Evolutionary conservation across 2,888 invertebrate genomes (phyloP).

Genomic region (Papilio elwesi): DNA sequence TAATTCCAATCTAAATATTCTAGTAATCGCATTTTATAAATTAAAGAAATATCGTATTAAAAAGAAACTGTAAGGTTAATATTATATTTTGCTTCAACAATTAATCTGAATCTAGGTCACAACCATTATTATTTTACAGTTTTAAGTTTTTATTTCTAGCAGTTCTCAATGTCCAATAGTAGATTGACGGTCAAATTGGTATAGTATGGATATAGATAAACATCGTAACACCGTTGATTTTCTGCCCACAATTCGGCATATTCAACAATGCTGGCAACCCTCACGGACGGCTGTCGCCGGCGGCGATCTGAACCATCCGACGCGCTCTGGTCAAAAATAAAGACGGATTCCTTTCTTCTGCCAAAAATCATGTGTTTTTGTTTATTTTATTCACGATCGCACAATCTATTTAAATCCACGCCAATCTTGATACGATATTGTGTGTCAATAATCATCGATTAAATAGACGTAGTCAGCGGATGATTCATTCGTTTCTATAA

Average conservation of each 20-base stretch:
- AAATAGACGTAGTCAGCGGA: background rate
- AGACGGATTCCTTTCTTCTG: slow-evolving; percentile 59
- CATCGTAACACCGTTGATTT: background rate
- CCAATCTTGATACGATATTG: slow-evolving; percentile 7
- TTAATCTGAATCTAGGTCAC: too few species aligned
- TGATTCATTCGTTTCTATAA: background rate
- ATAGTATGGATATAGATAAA: too few species aligned
- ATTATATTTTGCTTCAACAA: too few species aligned
- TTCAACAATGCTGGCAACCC: slow-evolving; percentile 25
- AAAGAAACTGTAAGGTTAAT: too few species aligned
- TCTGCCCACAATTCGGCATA: background rate
- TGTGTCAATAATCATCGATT: background rate
- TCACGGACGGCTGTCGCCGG: slow-evolving; percentile 35
- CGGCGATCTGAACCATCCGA: slow-evolving; percentile 46
- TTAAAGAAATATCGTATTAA: too few species aligned
- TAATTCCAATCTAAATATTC: too few species aligned
- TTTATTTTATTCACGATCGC: slow-evolving; percentile 51
- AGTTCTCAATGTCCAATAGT: too few species aligned
- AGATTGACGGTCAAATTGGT: too few species aligned
- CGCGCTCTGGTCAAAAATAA: slow-evolving; percentile 55
- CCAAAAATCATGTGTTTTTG: slow-evolving; percentile 59
- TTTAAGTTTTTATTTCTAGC: too few species aligned
- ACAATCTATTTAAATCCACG: slow-evolving; percentile 34
- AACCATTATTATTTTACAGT: too few species aligned
- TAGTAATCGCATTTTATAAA: too few species aligned